phyloP scores from a whole-genome alignment of 23 tunicate species.

The Halocynthia aurantium region DNA sequence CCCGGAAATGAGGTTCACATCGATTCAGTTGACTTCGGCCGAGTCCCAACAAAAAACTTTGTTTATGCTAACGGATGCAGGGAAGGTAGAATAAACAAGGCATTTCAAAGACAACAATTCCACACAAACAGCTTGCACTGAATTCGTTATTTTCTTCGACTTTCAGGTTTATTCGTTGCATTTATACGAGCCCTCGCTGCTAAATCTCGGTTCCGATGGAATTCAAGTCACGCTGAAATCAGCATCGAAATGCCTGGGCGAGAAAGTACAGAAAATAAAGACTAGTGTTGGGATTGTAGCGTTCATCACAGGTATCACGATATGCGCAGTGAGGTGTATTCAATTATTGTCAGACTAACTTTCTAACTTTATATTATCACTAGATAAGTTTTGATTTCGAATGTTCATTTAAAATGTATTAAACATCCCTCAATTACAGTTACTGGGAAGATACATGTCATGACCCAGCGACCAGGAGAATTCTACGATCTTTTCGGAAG shows the following conservation, averaged over 20 bases:
- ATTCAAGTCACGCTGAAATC: conserved; percentile 94
- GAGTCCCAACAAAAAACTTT: conserved; percentile 81
- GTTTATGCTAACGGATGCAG: conserved; percentile 84
- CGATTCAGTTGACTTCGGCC: conserved; percentile 71
- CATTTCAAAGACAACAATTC: background rate
- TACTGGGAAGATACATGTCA: conserved; percentile 57
- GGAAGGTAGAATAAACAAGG: conserved; percentile 47
- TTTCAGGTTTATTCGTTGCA: conserved; percentile 80
- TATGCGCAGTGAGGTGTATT: too few species aligned
- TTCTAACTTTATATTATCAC: too few species aligned
- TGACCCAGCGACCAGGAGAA: conserved; percentile 62
- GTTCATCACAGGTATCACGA: conserved; percentile 59
- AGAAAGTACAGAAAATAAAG: conserved; percentile 65
- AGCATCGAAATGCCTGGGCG: conserved; percentile 82
- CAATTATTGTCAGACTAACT: too few species aligned
- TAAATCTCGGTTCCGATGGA: conserved; percentile 92
- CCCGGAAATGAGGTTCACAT: conserved; percentile 94
- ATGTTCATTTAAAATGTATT: too few species aligned
- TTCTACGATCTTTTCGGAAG: conserved; percentile 78
- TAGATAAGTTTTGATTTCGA: too few species aligned
- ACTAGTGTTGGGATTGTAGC: conserved; percentile 84
- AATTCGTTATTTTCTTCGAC: background rate
- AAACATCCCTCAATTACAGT: conserved; percentile 18
- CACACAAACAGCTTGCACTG: background rate
- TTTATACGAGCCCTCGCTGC: conserved; percentile 73